These are phyloP conservation scores for Mythimna loreyi DNA, from an alignment of 2,888 invertebrate species.

Conservation along the genomic window DNA sequence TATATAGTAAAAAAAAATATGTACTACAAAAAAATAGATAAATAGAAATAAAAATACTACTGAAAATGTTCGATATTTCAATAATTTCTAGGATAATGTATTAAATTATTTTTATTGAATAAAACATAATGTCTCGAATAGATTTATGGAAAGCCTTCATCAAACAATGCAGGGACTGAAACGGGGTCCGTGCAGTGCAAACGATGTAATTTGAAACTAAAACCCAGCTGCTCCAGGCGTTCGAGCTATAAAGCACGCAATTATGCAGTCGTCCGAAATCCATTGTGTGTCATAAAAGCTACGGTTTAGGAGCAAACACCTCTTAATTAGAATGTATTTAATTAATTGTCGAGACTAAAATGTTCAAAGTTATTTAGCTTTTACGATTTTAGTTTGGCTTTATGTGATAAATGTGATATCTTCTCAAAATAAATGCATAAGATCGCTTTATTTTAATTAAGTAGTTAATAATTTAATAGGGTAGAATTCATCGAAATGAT, in stretches of 20 bases:
- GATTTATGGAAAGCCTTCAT: constrained; percentile 5
- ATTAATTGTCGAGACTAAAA: constrained; percentile 13
- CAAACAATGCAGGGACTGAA: constrained; percentile 9
- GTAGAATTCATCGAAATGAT: background rate
- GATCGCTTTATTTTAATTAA: too few relatives aligned
- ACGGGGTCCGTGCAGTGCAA: constrained; percentile 12
- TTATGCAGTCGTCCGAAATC: constrained; percentile 27
- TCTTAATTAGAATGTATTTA: constrained; percentile 7
- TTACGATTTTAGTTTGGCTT: constrained; percentile 4
- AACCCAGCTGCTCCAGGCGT: constrained; percentile 51
- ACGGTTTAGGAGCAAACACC: constrained; percentile 11
- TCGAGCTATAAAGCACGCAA: constrained; percentile 31
- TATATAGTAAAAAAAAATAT: background rate
- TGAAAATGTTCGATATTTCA: too few relatives aligned
- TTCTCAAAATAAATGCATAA: background rate
- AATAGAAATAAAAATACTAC: too few relatives aligned
- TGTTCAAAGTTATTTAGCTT: constrained; percentile 3
- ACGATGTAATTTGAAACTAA: constrained; percentile 38
- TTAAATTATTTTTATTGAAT: constrained; percentile 3
- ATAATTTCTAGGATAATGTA: constrained; percentile 1
- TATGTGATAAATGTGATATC: background rate
- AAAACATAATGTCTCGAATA: background rate
- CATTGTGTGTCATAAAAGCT: constrained; percentile 41
- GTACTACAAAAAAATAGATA: background rate
- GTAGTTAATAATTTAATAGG: background rate